Base-by-base conservation (phyloP, 1,140 invertebrate genomes). In the Aphaenogaster ashmeadi region DNA sequence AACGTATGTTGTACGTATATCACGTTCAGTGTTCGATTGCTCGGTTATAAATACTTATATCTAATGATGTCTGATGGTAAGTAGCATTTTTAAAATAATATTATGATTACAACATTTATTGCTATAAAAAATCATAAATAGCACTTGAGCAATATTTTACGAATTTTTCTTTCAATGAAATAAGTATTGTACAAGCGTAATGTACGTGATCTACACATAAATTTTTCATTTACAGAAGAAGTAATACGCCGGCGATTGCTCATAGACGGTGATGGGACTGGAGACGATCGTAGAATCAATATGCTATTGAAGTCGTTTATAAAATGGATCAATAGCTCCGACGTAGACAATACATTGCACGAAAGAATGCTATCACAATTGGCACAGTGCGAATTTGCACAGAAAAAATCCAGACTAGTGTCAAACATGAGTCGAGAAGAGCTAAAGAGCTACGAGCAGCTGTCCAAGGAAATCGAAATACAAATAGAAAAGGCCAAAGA, bases 241-340 rank as follows among this genome's bases (percentile, higher is more conserved):
- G 98, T 99, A 66, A 99, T 99, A 87, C 97, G 98, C 89, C 96
- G 98, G 88, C 96, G 98, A 87, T 95, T 99, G 21, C 95, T 99
- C 11, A 99, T 99, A 93, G 99, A 99, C 95, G 99, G 99, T 41
- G 99, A 99, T 97, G 99, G 99, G 38, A 98, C 98, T 38, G 99
- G 98, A 62, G 99, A 99, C 95, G 99, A 99, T 94, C 96, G 98
- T 86, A 95, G 98, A 88, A 96, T 99, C 21, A 99, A 98, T 92
- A 97, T 97, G 69, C 94, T 99, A 5, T 94, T 99, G 21, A 99
- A 98, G 96, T 97, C 97, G 15, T 98, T 99, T 87, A 97, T 98
- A 27, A 98, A 98, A 95, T 99, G 98, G 98, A 97, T 97, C 85
- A 97, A 97, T 91, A 96, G 95, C 81, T 95, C 97, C n/a, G 97